Evolutionary conservation across 2,888 invertebrate genomes (phyloP), one percentile per base, ranked within the genome.

Genomic region (Oligia fasciuncula): DNA sequence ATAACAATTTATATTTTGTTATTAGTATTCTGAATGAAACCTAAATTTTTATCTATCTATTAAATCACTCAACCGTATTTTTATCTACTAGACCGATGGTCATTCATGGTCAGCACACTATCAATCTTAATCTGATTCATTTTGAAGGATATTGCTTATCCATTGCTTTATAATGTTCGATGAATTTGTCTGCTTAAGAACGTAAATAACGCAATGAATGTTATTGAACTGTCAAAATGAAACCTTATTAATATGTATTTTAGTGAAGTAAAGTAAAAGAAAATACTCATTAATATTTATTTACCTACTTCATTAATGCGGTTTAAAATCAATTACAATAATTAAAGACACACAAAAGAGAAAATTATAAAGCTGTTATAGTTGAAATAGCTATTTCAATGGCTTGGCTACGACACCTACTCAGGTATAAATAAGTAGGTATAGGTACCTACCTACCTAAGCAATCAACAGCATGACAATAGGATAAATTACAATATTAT

Each of bases 401-500:
- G 62, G 2, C 5, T 49, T 14, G 62, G 2, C 5, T 49, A 17
- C 9, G 8, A 17, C 1, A 29, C 29, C 29, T 49, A 13, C 11
- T 29, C 23, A 35, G 54, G 13, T 49, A 46, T 43, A 43, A 46
- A 1, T 49, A 49, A 14, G 57, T 57, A 29, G 29, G 29, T 29
- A 29, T 29, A 29, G 29, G 29, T 29, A 29, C 29, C 29, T 29
- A 54, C 19, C 11, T 54, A 57, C 23, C 6, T 8, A 29, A 40
- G 29, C 6, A 76, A 43, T 40, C 62, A 40, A 49, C 4, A 57
- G 54, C 5, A 54, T 57, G 23, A 51, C 51, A 54, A 0, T 17
- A 19, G 40, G n/a, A 85, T 81, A 73, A 63, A 80, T 85, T 80
- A 85, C 8, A 81, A 85, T 68, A 2, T 23, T 23, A 72, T 84